Percentiles rank a stretch among this genome's conserved stretches.
These are phyloP conservation scores for Hesperophylax magnus DNA, from an alignment of 1,140 invertebrate genomes.

Conservation along the genomic window DNA sequence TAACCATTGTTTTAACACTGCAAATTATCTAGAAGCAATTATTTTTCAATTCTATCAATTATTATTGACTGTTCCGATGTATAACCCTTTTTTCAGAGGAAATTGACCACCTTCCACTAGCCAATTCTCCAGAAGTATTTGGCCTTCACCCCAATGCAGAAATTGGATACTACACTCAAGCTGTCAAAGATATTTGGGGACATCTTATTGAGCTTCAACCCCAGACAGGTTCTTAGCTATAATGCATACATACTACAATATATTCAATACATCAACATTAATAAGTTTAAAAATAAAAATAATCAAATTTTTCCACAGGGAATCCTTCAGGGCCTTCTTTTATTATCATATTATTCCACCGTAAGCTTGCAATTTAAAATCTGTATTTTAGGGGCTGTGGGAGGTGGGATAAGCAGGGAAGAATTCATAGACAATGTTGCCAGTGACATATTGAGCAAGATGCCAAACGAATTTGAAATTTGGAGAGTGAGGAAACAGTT, in stretches of 20 bases:
- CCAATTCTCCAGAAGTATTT: constrained; percentile 88
- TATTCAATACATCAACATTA: too few relatives aligned
- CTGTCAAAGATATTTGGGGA: constrained; percentile 86
- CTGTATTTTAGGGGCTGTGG: constrained; percentile 7
- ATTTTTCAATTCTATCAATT: too few relatives aligned
- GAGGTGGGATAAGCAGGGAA: constrained; percentile 72
- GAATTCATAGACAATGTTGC: constrained; percentile 87
- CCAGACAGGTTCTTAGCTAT: constrained; percentile 74
- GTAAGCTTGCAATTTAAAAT: too few relatives aligned
- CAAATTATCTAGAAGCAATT: too few relatives aligned
- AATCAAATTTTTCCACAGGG: too few relatives aligned
- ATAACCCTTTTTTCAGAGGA: constrained; percentile 64
- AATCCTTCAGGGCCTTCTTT: too few relatives aligned
- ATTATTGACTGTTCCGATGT: too few relatives aligned
- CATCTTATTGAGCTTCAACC: constrained; percentile 90
- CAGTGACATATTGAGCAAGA: constrained; percentile 80
- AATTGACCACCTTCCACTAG: constrained; percentile 81
- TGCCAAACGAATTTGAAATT: constrained; percentile 83
- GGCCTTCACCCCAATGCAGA: constrained; percentile 94
- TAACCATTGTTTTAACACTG: too few relatives aligned
- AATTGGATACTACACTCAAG: constrained; percentile 91
- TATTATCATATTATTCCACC: too few relatives aligned
- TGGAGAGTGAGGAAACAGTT: constrained; percentile 83
- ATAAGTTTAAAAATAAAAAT: too few relatives aligned
- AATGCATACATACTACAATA: too few relatives aligned